Percentiles rank a stretch among this genome's conserved stretches.
Conservation (phyloP, 2,797 vertebrate genomes). For the Melopsittacus undulatus region DNA sequence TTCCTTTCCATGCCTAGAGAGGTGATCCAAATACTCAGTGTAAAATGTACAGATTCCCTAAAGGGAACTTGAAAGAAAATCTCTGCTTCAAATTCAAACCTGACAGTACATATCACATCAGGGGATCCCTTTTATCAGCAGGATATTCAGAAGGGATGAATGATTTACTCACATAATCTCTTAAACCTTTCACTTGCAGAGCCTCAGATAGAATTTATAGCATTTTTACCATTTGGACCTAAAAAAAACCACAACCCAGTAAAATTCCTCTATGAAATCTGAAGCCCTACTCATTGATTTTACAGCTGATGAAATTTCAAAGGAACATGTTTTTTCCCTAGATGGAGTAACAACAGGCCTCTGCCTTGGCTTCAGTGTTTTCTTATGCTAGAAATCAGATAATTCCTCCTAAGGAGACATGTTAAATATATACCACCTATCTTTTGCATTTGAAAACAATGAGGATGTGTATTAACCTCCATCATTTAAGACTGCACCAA, state of each 20-base stretch:
- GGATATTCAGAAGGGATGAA: constrained; percentile 67
- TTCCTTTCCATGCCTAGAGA: constrained; percentile 25
- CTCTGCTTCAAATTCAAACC: constrained; percentile 69
- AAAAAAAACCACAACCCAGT: background rate
- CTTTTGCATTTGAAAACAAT: constrained; percentile 14
- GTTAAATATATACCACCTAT: constrained; percentile 3
- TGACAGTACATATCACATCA: constrained; percentile 61
- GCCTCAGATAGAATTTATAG: constrained; percentile 67
- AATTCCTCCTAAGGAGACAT: background rate
- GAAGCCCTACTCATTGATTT: constrained; percentile 58
- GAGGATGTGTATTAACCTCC: background rate
- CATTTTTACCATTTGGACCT: constrained; percentile 52
- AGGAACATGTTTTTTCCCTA: constrained; percentile 12
- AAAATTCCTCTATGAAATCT: constrained; percentile 65
- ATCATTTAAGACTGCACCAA: constrained; percentile 6
- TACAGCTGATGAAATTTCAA: constrained; percentile 71
- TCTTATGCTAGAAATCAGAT: constrained; percentile 58
- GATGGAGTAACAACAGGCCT: constrained; percentile 41
- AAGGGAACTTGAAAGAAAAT: constrained; percentile 59
- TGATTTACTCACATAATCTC: constrained; percentile 71
- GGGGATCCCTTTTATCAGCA: constrained; percentile 62
- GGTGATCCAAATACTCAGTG: constrained; percentile 50
- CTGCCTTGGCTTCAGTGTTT: constrained; percentile 27
- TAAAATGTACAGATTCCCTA: constrained; percentile 57
- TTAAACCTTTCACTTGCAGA: constrained; percentile 67